These are phyloP conservation scores for Siphamia tubifer DNA, from an alignment of 2,113 vertebrate species.

Conservation along the genomic window DNA sequence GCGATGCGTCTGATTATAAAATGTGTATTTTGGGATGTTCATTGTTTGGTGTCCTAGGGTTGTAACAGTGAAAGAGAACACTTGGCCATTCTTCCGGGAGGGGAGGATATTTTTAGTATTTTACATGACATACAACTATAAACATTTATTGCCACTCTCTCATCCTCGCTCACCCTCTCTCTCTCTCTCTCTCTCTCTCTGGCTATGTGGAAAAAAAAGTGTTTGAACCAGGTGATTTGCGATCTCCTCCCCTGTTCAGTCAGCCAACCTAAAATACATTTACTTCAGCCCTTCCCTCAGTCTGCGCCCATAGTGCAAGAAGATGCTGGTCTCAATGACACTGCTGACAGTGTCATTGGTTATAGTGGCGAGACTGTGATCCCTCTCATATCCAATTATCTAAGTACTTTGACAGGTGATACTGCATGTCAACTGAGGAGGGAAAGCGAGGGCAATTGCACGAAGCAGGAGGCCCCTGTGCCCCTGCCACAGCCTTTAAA, in stretches of 20 bases:
- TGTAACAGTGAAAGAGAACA: constrained; percentile 48
- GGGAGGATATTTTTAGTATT: constrained; percentile 71
- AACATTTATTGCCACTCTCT: constrained; percentile 65
- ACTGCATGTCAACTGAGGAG: constrained; percentile 91
- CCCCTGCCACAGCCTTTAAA: constrained; percentile 82
- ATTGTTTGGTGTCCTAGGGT: constrained; percentile 34
- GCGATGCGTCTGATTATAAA: background rate
- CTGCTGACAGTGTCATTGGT: constrained; percentile 71
- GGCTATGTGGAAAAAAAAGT: constrained; percentile 42
- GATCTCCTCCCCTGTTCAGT: constrained; percentile 69
- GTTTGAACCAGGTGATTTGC: constrained; percentile 71
- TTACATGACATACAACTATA: constrained; percentile 66
- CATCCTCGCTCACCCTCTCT: background rate
- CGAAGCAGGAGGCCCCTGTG: constrained; percentile 54
- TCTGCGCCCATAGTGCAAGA: constrained; percentile 69
- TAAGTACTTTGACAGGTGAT: constrained; percentile 89
- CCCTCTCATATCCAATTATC: constrained; percentile 81
- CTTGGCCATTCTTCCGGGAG: constrained; percentile 49
- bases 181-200: background rate
- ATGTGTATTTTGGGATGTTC: constrained; percentile 8
- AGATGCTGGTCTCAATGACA: constrained; percentile 63
- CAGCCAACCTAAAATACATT: constrained; percentile 66
- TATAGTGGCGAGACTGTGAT: constrained; percentile 66
- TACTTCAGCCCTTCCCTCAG: constrained; percentile 57
- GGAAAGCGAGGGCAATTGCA: constrained; percentile 70